Evolutionary conservation across 2,113 vertebrate species (phyloP).

Genomic region (Chionis minor): DNA sequence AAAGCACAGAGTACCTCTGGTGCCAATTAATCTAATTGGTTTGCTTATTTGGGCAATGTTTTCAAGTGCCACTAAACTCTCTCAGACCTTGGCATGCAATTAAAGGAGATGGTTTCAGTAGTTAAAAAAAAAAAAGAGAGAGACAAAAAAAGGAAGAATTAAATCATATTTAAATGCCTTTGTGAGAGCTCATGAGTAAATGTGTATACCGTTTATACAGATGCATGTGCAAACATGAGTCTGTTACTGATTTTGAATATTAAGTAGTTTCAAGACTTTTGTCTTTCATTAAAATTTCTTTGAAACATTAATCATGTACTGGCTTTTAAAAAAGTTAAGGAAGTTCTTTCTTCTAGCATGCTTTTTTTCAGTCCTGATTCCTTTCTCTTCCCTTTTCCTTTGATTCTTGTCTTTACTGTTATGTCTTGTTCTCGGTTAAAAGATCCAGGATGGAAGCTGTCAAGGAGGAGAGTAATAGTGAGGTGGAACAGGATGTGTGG

Average conservation of each 20-base stretch:
- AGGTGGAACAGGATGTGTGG: neutral
- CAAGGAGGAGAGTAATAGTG: neutral
- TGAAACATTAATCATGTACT: neutral
- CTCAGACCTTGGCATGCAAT: slow-evolving; percentile 24
- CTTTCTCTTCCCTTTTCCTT: neutral
- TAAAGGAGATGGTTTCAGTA: slow-evolving; percentile 15
- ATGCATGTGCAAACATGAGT: neutral
- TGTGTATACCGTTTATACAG: neutral
- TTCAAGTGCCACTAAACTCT: slow-evolving; percentile 38
- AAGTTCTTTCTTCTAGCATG: neutral
- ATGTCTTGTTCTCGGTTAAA: neutral
- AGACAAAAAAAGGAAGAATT: neutral
- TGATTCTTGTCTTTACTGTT: neutral
- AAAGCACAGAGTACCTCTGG: slow-evolving; percentile 8
- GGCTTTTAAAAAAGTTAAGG: neutral
- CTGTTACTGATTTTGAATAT: slow-evolving; percentile 23
- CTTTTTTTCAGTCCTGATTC: neutral
- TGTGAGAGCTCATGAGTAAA: neutral
- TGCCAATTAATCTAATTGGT: slow-evolving; percentile 58
- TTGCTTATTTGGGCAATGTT: slow-evolving; percentile 28
- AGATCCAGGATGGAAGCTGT: neutral
- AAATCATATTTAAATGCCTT: slow-evolving; percentile 15
- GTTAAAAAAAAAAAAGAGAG: neutral
- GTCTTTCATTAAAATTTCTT: slow-evolving; percentile 9
- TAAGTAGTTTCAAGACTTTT: slow-evolving; percentile 25